Evolutionary conservation across 2,113 vertebrate genomes (phyloP).

Genomic region (Nansenia antarctica): DNA sequence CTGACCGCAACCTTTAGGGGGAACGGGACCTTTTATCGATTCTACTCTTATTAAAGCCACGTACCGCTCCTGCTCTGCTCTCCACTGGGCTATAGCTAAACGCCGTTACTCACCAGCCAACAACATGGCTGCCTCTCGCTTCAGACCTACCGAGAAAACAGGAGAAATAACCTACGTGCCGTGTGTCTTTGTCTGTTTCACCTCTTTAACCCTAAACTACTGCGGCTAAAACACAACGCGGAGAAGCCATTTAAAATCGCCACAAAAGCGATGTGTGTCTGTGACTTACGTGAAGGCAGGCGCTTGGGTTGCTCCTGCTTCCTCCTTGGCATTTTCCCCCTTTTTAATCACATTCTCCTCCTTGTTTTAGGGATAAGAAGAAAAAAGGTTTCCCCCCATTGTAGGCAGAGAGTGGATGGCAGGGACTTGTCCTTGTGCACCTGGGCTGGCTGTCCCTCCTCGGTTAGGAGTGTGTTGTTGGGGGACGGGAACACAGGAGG

Average conservation of each 20-base stretch:
- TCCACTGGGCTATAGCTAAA: constrained; percentile 75
- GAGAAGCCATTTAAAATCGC: constrained; percentile 76
- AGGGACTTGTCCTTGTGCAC: constrained; percentile 78
- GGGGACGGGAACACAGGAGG: constrained; percentile 77
- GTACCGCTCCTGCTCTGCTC: constrained; percentile 71
- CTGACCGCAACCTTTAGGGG: constrained; percentile 85
- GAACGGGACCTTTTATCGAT: constrained; percentile 82
- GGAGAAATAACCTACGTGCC: constrained; percentile 89
- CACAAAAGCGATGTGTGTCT: constrained; percentile 76
- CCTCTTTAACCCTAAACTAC: constrained; percentile 97
- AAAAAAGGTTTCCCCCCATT: constrained; percentile 76
- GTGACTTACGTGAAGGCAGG: constrained; percentile 98
- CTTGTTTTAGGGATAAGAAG: constrained; percentile 83
- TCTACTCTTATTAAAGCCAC: constrained; percentile 71
- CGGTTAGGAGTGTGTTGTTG: constrained; percentile 77
- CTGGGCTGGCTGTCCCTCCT: constrained; percentile 70
- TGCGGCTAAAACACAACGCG: constrained; percentile 85
- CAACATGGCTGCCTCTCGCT: constrained; percentile 99
- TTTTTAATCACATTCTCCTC: constrained; percentile 96
- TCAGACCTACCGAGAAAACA: constrained; percentile 84
- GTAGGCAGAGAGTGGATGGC: constrained; percentile 77
- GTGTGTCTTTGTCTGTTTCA: constrained; percentile 96
- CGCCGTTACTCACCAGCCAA: constrained; percentile 90
- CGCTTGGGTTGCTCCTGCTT: constrained; percentile 99
- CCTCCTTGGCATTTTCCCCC: constrained; percentile 99